A percentile compares a stretch with the other conserved stretches of the same genome.
These are phyloP conservation scores for Conus ventricosus DNA, from an alignment of 1,140 invertebrate genomes.

Conservation along the genomic window DNA sequence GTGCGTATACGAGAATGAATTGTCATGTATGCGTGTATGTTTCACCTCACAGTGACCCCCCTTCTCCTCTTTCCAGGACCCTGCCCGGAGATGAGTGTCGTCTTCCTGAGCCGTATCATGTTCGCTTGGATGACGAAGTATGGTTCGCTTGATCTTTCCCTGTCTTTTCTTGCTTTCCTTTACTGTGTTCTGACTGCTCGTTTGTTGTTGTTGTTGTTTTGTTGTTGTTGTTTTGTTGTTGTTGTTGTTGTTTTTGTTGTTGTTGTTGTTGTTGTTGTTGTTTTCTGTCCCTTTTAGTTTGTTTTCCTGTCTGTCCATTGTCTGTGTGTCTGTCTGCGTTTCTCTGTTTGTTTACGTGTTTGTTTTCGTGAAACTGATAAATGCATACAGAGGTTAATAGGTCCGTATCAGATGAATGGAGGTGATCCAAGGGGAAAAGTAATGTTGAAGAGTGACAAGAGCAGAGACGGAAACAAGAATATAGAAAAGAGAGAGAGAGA, in stretches of 20 bases:
- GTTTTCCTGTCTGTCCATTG: not conserved
- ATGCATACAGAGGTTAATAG: too few species aligned
- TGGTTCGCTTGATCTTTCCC: conserved; percentile 29
- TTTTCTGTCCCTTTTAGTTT: not conserved
- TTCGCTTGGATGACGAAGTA: conserved; percentile 93
- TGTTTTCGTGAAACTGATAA: too few species aligned
- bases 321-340: not conserved
- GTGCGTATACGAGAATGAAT: not conserved
- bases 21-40: not conserved
- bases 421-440: too few species aligned
- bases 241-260: not conserved
- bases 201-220: not conserved
- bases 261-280: not conserved
- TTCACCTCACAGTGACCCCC: not conserved
- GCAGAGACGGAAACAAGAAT: too few species aligned
- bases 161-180: not conserved
- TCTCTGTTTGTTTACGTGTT: not conserved
- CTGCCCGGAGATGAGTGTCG: conserved; percentile 89
- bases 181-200: not conserved
- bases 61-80: conserved; percentile 78
- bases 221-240: not conserved
- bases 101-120: conserved; percentile 89
- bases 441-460: too few species aligned
- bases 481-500: too few species aligned
- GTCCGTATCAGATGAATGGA: too few species aligned